Evolutionary conservation across 1,140 invertebrate species (phyloP).

Genomic region (Gonatopus flavifemur): DNA sequence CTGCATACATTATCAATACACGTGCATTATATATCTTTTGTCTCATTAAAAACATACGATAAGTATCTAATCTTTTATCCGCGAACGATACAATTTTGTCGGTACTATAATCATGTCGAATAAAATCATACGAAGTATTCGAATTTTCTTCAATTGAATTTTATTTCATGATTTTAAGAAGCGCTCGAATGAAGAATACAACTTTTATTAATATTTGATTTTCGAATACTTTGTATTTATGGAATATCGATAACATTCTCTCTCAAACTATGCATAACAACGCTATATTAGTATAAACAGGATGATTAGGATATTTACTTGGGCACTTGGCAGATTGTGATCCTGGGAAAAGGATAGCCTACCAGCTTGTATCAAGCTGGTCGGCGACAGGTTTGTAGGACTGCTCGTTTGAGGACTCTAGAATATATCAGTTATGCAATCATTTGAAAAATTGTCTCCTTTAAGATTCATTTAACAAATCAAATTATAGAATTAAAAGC

Average conservation of each 20-base stretch:
- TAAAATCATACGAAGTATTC: too few species aligned
- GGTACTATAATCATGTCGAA: too few species aligned
- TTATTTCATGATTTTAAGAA: too few species aligned
- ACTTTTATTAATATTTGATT: too few species aligned
- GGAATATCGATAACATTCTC: slow-evolving; percentile 4
- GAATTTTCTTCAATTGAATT: too few species aligned
- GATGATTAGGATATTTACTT: slow-evolving; percentile 56
- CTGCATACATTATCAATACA: too few species aligned
- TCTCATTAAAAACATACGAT: too few species aligned
- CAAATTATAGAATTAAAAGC: slow-evolving; percentile 3
- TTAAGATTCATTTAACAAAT: slow-evolving; percentile 1
- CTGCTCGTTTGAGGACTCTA: slow-evolving; percentile 72
- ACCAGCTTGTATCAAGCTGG: slow-evolving; percentile 62
- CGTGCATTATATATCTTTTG: too few species aligned
- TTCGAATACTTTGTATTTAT: not conserved
- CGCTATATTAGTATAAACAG: slow-evolving; percentile 32
- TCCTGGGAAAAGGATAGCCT: slow-evolving; percentile 60
- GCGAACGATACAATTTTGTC: too few species aligned
- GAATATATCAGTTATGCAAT: slow-evolving; percentile 51
- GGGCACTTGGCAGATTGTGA: slow-evolving; percentile 54
- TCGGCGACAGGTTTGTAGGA: slow-evolving; percentile 74
- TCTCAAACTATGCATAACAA: not conserved
- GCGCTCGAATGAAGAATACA: too few species aligned
- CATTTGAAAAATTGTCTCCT: slow-evolving; percentile 32
- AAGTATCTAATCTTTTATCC: too few species aligned